Evolutionary conservation across 2,797 vertebrate genomes (phyloP).

Genomic region (Schizothorax lantsangensis): DNA sequence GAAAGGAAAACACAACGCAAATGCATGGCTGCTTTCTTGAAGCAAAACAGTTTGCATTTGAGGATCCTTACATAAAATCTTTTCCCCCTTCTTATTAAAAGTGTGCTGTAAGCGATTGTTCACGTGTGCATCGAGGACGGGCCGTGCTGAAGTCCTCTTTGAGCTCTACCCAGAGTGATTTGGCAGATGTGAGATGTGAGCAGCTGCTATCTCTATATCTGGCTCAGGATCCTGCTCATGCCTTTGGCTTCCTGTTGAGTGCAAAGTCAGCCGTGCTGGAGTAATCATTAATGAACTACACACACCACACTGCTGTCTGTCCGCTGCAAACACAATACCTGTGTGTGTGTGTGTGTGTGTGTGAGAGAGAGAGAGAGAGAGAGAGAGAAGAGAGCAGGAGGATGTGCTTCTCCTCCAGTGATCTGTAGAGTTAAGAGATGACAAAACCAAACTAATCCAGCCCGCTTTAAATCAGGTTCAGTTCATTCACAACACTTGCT

Average conservation of each 20-base stretch:
- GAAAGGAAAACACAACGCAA: no score
- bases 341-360: background rate
- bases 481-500: background rate
- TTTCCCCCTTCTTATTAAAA: background rate
- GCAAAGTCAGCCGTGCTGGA: conserved; percentile 76
- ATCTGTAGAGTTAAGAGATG: background rate
- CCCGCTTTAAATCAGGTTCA: background rate
- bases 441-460: background rate
- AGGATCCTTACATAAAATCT: background rate
- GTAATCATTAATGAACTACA: conserved; percentile 69
- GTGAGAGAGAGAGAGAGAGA: no score
- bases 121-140: conserved; percentile 8
- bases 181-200: conserved; percentile 75
- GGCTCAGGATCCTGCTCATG: conserved; percentile 69
- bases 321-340: background rate
- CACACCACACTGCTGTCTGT: background rate
- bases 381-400: background rate
- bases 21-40: background rate
- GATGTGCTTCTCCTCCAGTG: background rate
- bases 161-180: conserved; percentile 68
- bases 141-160: conserved; percentile 68
- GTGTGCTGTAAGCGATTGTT: background rate
- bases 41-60: no score
- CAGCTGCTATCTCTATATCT: conserved; percentile 78
- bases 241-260: conserved; percentile 76